phyloP scores from a whole-genome alignment of 2,888 invertebrate species.

The Harmothoe impar region DNA sequence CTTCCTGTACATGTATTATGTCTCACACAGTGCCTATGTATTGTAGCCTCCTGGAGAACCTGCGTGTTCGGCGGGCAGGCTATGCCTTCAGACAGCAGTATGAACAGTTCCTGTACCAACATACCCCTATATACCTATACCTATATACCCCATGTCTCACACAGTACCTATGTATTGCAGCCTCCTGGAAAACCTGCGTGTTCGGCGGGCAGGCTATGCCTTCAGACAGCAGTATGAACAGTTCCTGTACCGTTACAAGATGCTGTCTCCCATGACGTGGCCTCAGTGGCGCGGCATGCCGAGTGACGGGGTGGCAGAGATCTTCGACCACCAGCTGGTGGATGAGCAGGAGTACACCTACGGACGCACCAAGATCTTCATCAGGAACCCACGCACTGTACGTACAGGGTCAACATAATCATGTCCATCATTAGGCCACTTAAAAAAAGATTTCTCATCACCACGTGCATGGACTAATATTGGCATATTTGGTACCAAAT shows the following conservation, averaged over 20 bases:
- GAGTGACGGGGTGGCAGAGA: constrained; percentile 88
- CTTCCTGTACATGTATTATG: constrained; percentile 86
- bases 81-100: constrained; percentile 89
- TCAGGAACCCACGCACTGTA: constrained; percentile 92
- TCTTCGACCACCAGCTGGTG: constrained; percentile 90
- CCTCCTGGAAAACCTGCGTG: constrained; percentile 90
- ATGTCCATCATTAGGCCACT: background rate
- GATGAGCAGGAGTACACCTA: constrained; percentile 91
- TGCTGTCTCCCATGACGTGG: constrained; percentile 90
- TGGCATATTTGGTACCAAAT: too few relatives aligned
- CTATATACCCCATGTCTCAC: too few relatives aligned
- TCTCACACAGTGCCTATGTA: too few relatives aligned
- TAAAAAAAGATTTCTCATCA: too few relatives aligned
- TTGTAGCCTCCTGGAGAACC: constrained; percentile 92
- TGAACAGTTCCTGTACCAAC: constrained; percentile 87
- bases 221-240: constrained; percentile 88
- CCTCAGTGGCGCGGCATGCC: constrained; percentile 87
- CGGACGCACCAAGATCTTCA: constrained; percentile 92
- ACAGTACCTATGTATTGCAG: too few relatives aligned
- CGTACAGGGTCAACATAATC: constrained; percentile 71
- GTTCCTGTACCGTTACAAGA: constrained; percentile 89
- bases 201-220: constrained; percentile 91
- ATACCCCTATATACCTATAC: too few relatives aligned
- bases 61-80: constrained; percentile 90
- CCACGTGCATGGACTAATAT: too few relatives aligned